Evolutionary conservation across 2,113 vertebrate genomes (phyloP).

Genomic region (Ellobius talpinus): DNA sequence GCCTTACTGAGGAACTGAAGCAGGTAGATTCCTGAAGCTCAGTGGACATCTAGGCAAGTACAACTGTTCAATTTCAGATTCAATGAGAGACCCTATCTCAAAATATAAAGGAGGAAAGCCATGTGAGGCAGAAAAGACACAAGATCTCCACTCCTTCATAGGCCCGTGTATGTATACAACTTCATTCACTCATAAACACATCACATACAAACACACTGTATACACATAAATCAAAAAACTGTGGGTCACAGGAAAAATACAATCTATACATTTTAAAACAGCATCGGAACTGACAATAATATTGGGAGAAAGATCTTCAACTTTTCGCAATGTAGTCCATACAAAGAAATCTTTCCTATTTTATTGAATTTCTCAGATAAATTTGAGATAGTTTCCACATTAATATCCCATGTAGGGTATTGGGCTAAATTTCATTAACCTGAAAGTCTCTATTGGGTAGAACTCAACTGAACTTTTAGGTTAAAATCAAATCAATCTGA

Average conservation of each 20-base stretch:
- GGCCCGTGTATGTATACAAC: neutral
- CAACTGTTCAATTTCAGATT: neutral
- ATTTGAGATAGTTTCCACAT: slow-evolving; percentile 37
- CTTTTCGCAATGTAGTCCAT: neutral
- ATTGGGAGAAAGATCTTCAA: neutral
- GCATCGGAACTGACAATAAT: neutral
- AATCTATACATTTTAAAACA: neutral
- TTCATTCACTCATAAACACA: no score
- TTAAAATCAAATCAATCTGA: slow-evolving; percentile 85
- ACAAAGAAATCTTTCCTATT: neutral
- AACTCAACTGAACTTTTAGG: slow-evolving; percentile 82
- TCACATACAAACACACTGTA: neutral
- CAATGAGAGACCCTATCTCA: neutral
- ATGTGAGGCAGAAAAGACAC: neutral
- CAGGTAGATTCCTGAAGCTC: neutral
- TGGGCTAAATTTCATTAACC: slow-evolving; percentile 83
- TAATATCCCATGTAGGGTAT: slow-evolving; percentile 67
- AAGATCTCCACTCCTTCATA: no score
- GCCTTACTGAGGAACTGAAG: neutral
- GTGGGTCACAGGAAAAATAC: neutral
- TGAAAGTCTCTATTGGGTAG: slow-evolving; percentile 82
- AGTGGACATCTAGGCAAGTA: no score
- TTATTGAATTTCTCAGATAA: slow-evolving; percentile 44
- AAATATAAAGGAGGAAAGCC: neutral
- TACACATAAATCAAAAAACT: neutral